These are phyloP conservation scores for Synanthedon formicaeformis DNA, from an alignment of 2,888 invertebrate genomes.

Conservation along the genomic window DNA sequence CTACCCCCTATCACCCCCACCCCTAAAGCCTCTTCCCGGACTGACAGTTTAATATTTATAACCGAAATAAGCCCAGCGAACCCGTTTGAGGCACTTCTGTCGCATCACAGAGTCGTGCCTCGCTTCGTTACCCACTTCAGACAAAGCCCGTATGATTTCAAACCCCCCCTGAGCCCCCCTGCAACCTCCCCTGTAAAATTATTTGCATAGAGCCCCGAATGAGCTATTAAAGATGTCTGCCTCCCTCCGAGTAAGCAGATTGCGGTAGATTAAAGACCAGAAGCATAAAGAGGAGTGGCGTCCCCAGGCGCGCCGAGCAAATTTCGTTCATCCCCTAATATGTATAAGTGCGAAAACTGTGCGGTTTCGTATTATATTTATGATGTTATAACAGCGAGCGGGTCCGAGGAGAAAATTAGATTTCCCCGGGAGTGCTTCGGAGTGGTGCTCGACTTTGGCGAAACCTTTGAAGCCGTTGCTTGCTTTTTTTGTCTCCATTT, in stretches of 20 bases:
- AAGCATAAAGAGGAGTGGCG: slow-evolving; percentile 51
- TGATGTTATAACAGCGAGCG: slow-evolving; percentile 45
- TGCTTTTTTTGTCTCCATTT: slow-evolving; percentile 23
- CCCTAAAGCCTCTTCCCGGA: slow-evolving; percentile 14
- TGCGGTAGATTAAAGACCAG: slow-evolving; percentile 70
- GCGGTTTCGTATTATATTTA: slow-evolving; percentile 45
- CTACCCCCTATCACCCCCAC: slow-evolving; percentile 8
- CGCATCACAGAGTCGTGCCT: slow-evolving; percentile 58
- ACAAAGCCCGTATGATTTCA: slow-evolving; percentile 67
- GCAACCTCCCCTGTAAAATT: slow-evolving; percentile 43
- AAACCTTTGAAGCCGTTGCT: slow-evolving; percentile 49
- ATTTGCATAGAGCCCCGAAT: slow-evolving; percentile 69
- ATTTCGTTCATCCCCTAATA: slow-evolving; percentile 46
- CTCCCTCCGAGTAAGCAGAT: slow-evolving; percentile 61
- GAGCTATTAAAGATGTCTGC: slow-evolving; percentile 69
- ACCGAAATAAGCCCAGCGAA: slow-evolving; percentile 49
- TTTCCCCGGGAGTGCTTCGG: slow-evolving; percentile 53
- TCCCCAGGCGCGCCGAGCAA: slow-evolving; percentile 38
- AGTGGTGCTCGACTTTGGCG: slow-evolving; percentile 58
- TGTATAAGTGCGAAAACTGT: slow-evolving; percentile 52
- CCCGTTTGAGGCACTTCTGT: slow-evolving; percentile 59
- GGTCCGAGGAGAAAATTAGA: slow-evolving; percentile 65
- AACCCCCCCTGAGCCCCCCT: slow-evolving; percentile 14
- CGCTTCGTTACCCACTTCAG: slow-evolving; percentile 64
- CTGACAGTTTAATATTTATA: slow-evolving; percentile 60